Evolutionary conservation across 2,888 invertebrate species (phyloP).

Genomic region (Callinectes sapidus): DNA sequence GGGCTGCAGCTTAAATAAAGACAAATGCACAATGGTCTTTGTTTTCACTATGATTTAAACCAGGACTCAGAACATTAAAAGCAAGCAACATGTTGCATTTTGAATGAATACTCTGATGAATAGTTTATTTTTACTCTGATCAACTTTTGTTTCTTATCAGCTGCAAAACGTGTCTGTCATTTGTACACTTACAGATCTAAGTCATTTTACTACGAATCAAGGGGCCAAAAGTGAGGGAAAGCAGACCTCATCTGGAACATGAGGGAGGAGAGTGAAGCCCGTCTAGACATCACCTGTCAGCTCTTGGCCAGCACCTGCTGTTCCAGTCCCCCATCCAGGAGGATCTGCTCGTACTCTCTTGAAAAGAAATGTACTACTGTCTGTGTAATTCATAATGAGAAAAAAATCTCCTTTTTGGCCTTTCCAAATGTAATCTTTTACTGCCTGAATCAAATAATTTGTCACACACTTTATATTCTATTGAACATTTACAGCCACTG

Average conservation of each 20-base stretch:
- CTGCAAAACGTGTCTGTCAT: background rate
- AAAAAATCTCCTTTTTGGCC: background rate
- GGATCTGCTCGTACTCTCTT: background rate
- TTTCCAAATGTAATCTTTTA: background rate
- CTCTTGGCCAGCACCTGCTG: background rate
- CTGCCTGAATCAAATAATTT: background rate
- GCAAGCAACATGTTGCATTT: background rate
- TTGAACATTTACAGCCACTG: background rate
- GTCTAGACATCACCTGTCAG: background rate
- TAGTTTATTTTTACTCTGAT: background rate
- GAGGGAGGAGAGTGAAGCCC: background rate
- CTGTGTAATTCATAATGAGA: background rate
- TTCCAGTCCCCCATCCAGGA: background rate
- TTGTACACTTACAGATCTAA: background rate
- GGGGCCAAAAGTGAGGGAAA: background rate
- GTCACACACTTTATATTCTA: background rate
- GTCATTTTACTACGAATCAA: background rate
- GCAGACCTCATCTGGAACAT: background rate
- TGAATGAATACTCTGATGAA: background rate
- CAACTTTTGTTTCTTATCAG: background rate
- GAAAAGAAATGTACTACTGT: background rate
- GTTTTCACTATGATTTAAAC: background rate
- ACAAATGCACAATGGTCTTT: too few relatives aligned
- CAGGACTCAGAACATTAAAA: background rate
- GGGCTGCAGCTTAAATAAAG: background rate